Conservation (phyloP, 2,888 invertebrate species). For the Cyrtodaria siliqua region DNA sequence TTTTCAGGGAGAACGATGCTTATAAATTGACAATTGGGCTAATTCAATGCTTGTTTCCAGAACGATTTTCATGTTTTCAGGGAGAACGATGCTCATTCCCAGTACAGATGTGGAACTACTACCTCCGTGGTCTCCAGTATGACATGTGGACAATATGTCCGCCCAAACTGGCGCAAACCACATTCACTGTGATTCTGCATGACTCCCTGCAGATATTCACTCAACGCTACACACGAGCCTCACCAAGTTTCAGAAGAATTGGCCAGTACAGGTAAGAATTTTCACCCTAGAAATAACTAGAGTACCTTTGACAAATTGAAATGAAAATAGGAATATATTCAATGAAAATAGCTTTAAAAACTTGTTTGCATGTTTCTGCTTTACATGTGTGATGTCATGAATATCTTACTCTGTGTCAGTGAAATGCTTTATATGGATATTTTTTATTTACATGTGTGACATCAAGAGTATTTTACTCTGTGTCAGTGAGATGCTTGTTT, state of each 20-base stretch:
- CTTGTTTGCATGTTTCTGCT: too few species aligned
- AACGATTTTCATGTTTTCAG: slow-evolving; percentile 65
- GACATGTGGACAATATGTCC: slow-evolving; percentile 83
- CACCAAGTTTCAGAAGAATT: slow-evolving; percentile 80
- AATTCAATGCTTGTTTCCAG: too few species aligned
- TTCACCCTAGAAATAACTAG: too few species aligned
- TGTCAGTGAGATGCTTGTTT: too few species aligned
- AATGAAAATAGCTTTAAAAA: too few species aligned
- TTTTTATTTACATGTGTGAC: too few species aligned
- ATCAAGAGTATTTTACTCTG: too few species aligned
- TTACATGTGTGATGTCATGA: neutral
- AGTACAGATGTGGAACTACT: slow-evolving; percentile 84
- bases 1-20: too few species aligned
- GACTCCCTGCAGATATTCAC: slow-evolving; percentile 80
- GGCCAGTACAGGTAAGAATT: slow-evolving; percentile 83
- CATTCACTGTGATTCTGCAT: slow-evolving; percentile 78
- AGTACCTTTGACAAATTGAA: too few species aligned
- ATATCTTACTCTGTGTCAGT: neutral
- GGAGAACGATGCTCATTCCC: slow-evolving; percentile 84
- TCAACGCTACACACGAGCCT: slow-evolving; percentile 79
- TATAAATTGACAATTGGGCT: too few species aligned
- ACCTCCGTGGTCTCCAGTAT: slow-evolving; percentile 77
- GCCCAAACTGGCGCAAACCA: slow-evolving; percentile 79
- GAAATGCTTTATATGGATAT: too few species aligned
- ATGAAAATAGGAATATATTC: too few species aligned